Evolutionary conservation across 2,113 vertebrate species (phyloP), one percentile per base, ranked within the genome.

Genomic region (Echinops telfairi): DNA sequence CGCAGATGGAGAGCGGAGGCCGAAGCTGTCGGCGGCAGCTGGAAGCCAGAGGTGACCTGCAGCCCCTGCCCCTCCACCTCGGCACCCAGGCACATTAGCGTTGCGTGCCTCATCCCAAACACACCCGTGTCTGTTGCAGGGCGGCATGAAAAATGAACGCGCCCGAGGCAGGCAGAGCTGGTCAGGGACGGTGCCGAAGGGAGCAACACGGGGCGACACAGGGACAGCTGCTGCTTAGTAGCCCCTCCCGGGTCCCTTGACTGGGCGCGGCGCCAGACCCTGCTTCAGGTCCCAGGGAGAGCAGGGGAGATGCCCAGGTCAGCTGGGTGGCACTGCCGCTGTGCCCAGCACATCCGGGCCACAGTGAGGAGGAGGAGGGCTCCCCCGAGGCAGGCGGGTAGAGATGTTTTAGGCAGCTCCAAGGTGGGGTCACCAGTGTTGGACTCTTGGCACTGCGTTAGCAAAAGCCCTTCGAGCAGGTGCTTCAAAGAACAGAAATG

Each of bases 121-220:
- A 88, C 92, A 84, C 88, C 92, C 80, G 23, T 91, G 83, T 92
- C 92, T 88, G 84, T 14, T 17, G 94, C 92, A 73, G 70, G 29
- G 47, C n/a, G 10, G 36, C 91, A 88, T 93, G 96, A 93, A 94
- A 97, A 83, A 96, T 96, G 68, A 92, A 96, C 91, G 91, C 25
- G 68, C 86, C n/a, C 6, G 38, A 93, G 90, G 84, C 95, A 77
- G 60, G 40, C 83, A 22, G 22, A 88, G 90, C 94, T 94, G 83
- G 86, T 90, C 88, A 76, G 90, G 71, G 91, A 64, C 77, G 33
- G 76, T 38, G 83, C 68, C 60, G 68, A 90, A 40, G 60, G 68
- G 70, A 58, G 58, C 47, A 33, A 78, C 78, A 87, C 86, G 88
- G 79, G 83, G 33, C 0, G 9, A 43, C 22, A 38, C 0, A 3